Conservation (phyloP, 2,888 invertebrate genomes). For the Norana najaformis region DNA sequence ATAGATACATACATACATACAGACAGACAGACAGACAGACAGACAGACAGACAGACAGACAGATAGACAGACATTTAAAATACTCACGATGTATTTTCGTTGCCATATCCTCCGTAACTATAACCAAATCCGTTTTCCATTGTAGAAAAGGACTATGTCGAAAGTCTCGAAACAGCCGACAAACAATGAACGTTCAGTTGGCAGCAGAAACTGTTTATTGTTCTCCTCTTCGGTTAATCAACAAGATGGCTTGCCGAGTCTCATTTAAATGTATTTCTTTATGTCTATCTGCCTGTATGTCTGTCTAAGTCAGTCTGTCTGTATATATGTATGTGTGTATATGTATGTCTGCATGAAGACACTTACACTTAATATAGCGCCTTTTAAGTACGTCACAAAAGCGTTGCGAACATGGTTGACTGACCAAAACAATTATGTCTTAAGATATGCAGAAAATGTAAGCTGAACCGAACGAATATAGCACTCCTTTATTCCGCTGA, state of each 20-base stretch:
- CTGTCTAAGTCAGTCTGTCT: background rate
- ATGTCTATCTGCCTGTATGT: background rate
- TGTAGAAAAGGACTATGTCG: background rate
- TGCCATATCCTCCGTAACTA: background rate
- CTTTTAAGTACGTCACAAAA: too few species aligned
- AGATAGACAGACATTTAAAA: background rate
- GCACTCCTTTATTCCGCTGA: too few species aligned
- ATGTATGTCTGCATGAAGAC: too few species aligned
- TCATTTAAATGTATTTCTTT: background rate
- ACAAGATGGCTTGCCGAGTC: background rate
- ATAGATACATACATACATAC: background rate
- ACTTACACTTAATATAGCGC: too few species aligned
- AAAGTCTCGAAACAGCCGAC: background rate
- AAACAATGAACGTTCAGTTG: background rate
- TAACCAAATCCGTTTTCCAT: conserved; percentile 13
- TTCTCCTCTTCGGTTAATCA: background rate
- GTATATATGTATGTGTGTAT: background rate
- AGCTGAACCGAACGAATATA: too few species aligned
- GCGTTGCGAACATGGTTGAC: too few species aligned
- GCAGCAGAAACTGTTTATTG: background rate
- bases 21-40: conserved; percentile 19
- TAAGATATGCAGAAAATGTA: too few species aligned
- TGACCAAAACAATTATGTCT: too few species aligned
- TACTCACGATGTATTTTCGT: background rate
- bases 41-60: background rate